Evolutionary conservation across 2,797 vertebrate genomes (phyloP), one percentile per base, ranked within the genome.

Genomic region (Galaxias olidus): DNA sequence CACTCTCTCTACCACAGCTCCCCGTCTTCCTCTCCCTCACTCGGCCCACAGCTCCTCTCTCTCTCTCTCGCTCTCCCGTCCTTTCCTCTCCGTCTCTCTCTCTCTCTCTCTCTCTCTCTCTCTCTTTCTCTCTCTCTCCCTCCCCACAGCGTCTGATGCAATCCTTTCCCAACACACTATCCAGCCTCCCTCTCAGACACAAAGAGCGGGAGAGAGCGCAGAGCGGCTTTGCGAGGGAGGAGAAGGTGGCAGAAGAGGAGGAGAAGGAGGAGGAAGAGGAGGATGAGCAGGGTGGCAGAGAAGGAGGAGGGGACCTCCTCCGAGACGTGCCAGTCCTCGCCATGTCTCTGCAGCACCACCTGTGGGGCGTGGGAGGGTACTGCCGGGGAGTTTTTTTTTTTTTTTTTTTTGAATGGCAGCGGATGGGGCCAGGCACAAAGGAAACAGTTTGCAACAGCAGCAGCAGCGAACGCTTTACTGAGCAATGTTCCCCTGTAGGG

Each of bases 131-230:
- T 51, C 79, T 69, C 69, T 44, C 66, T 73, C 77, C 49, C 51
- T 15, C 60, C 10, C 61, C 43, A 19, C 30, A 80, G 82, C 61
- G 71, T 88, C 90, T 92, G 90, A 92, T 91, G 91, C 90, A 91
- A 91, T 89, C 87, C 84, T 70, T 85, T 88, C 88, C 91, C 89
- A 91, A 91, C 85, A 82, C 79, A 84, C 77, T 80, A 82, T 84
- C 69, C 69, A 43, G 30, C 71, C 61, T 62, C 56, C 14, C 84
- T 85, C 83, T 86, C 87, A 90, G 89, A 91, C 88, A 91, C 89
- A 92, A 90, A 92, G 89, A 84, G 82, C 83, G 66, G 67, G 71
- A 80, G 82, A 51, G 74, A 80, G 82, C 53, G 74, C 63, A 77
- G 77, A 65, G 74, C 64, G 30, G 30, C 30, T 71, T 68, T 61